phyloP scores from a whole-genome alignment of 2,113 vertebrate species.

The Coptodon rendalli region DNA sequence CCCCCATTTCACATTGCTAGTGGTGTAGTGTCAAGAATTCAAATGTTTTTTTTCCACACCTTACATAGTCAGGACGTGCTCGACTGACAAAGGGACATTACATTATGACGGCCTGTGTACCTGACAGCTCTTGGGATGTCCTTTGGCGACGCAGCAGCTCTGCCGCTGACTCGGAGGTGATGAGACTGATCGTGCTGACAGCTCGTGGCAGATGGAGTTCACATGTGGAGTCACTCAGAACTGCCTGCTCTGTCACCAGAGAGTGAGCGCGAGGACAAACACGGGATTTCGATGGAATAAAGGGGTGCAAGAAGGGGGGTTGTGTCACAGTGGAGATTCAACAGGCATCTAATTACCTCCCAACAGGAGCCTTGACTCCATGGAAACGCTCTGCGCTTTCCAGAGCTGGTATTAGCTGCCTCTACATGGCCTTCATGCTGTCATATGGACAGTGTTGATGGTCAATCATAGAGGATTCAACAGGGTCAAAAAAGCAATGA shows the following conservation, averaged over 20 bases:
- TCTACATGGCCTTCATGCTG: conserved; percentile 10
- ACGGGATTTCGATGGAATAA: conserved; percentile 21
- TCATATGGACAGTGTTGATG: conserved; percentile 21
- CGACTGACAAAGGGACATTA: not conserved
- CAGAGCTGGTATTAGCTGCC: conserved; percentile 6
- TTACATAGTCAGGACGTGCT: not conserved
- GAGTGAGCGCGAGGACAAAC: not conserved
- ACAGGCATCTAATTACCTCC: conserved; percentile 61
- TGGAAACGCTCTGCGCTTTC: conserved; percentile 36
- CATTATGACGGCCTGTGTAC: not conserved
- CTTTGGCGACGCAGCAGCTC: not conserved
- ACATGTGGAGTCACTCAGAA: conserved; percentile 2
- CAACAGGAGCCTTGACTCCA: conserved; percentile 47
- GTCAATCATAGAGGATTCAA: conserved; percentile 16
- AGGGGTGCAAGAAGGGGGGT: not conserved
- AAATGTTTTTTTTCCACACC: not conserved
- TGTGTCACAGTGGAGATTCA: conserved; percentile 22
- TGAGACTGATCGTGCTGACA: conserved; percentile 15
- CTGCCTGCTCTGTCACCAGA: not conserved
- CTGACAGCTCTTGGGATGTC: conserved; percentile 23
- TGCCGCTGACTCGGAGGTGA: conserved; percentile 1
- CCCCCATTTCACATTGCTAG: not conserved
- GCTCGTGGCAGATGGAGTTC: conserved; percentile 7
- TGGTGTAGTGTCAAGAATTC: not conserved
- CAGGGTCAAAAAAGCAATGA: conserved; percentile 9